Evolutionary conservation across 2,113 vertebrate species (phyloP), one percentile per base, ranked within the genome.

Genomic region (Acinonyx jubatus): DNA sequence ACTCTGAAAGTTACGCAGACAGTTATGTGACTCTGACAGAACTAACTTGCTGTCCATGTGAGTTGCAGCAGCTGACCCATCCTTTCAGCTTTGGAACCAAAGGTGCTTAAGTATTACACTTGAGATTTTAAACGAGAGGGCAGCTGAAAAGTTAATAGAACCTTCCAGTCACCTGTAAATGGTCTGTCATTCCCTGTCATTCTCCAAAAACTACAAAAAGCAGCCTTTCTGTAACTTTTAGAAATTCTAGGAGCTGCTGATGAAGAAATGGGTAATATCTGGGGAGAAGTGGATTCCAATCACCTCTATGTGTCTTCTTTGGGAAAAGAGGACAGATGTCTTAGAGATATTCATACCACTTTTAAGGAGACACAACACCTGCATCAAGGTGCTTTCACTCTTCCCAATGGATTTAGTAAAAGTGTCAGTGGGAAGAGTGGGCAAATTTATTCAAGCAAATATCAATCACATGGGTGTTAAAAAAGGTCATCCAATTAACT

Each of bases 361-460:
- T 80, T 95, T 85, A 88, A 96, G 66, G 38, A 95, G 25, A n/a
- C n/a, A 76, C 0, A 48, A 29, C 29, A 86, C 45, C 41, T 78
- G 25, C 23, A 81, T 48, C 52, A 87, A 86, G 52, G 88, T 41
- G 25, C 36, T 74, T 87, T 84, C 38, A n/a, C 36, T 91, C 41
- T 82, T 94, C 76, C 92, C 84, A 85, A 23, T 93, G 76, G 80
- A 93, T 86, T 95, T 73, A 82, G 65, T 88, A 63, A 93, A 98
- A 96, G 41, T 61, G 27, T n/a, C 57, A 63, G 48, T 57, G 5
- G 21, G 94, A 86, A 91, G 84, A 94, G 50, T 45, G 61, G 71
- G n/a, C 15, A 93, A 89, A 97, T 91, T 97, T 91, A 97, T 91
- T 96, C 95, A 96, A 96, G 85, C 91, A 97, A 92, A 36, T 92